These are phyloP conservation scores for Helicoverpa armigera DNA, from an alignment of 1,140 invertebrate species.

Conservation along the genomic window DNA sequence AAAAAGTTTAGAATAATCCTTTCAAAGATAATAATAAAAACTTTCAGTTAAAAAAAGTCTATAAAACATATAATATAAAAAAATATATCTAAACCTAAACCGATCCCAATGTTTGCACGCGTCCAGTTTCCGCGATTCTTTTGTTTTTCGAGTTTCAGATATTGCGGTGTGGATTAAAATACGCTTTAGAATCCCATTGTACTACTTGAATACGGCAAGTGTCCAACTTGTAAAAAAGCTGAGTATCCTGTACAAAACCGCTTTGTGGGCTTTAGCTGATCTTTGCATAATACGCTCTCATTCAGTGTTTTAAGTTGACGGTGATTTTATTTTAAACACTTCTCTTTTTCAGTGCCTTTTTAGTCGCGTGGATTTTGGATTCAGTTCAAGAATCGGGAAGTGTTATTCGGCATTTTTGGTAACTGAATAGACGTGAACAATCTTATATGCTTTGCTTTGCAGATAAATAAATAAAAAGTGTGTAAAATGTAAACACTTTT, in stretches of 20 bases:
- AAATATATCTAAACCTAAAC: constrained; percentile 1
- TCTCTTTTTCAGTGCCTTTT: neutral
- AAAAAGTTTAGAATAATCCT: too few relatives aligned
- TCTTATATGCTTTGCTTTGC: too few relatives aligned
- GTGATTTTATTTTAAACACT: neutral
- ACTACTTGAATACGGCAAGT: constrained; percentile 21
- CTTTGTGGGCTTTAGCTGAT: constrained; percentile 11
- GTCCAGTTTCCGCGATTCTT: constrained; percentile 14
- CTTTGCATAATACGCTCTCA: neutral
- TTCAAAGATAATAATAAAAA: too few relatives aligned
- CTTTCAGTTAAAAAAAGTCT: too few relatives aligned
- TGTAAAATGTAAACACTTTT: too few relatives aligned
- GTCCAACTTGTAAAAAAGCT: constrained; percentile 20
- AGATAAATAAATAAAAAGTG: too few relatives aligned
- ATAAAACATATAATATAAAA: too few relatives aligned
- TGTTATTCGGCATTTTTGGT: too few relatives aligned
- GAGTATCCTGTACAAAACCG: neutral
- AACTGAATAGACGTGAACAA: too few relatives aligned
- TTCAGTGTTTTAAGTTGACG: neutral
- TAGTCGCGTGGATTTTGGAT: neutral
- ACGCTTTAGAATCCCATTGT: constrained; percentile 22
- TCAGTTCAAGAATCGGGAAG: too few relatives aligned
- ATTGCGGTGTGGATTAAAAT: constrained; percentile 37
- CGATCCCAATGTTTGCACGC: neutral
- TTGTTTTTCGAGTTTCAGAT: constrained; percentile 13